Percentiles rank a stretch among this genome's conserved stretches.
Evolutionary conservation across 2,113 vertebrate genomes (phyloP).

Genomic region (Equus quagga): DNA sequence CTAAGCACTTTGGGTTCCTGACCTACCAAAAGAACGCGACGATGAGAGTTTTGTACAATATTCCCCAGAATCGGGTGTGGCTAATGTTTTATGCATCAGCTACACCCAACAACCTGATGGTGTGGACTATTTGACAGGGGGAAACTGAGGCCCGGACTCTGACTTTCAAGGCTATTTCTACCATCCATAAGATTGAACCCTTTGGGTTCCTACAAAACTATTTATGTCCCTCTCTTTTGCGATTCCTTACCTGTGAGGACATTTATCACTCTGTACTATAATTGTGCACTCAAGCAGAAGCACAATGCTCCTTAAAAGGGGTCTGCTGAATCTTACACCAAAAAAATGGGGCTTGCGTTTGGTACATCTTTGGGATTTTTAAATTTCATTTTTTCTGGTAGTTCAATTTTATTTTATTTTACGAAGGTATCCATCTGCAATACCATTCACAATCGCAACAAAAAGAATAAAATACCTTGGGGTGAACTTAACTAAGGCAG

Average conservation of each 20-base stretch:
- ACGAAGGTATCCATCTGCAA: background rate
- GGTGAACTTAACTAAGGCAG: no score
- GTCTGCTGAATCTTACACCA: background rate
- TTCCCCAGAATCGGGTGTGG: background rate
- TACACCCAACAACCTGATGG: background rate
- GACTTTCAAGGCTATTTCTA: background rate
- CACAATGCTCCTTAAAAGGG: background rate
- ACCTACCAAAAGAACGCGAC: background rate
- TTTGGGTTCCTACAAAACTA: background rate
- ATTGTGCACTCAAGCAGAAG: background rate
- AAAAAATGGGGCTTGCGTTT: background rate
- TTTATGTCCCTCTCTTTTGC: background rate
- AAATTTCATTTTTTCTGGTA: background rate
- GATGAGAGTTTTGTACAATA: background rate
- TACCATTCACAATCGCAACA: no score
- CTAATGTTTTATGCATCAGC: background rate
- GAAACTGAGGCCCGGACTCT: background rate
- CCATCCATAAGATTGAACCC: background rate
- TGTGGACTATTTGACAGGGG: accelerated
- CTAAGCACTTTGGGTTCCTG: background rate
- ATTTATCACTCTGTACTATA: background rate
- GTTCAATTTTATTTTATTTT: background rate
- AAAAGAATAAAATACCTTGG: no score
- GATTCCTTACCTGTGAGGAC: background rate
- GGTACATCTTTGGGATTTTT: background rate